These are phyloP conservation scores for Nestor notabilis DNA, from an alignment of 2,113 vertebrate genomes.

Conservation along the genomic window DNA sequence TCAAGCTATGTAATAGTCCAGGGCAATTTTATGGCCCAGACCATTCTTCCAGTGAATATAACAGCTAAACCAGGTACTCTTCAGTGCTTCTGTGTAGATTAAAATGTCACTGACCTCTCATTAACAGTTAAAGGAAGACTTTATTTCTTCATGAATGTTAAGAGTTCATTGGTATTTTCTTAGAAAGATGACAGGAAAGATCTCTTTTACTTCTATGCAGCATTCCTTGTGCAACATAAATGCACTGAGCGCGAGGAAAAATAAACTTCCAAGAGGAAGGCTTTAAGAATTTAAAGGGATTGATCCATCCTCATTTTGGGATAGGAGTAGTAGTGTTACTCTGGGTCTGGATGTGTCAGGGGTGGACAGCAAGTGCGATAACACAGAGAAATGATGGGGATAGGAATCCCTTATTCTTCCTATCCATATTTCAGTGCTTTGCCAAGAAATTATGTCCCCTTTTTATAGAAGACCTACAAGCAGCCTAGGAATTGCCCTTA, in stretches of 20 bases:
- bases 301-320: background rate
- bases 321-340: background rate
- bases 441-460: background rate
- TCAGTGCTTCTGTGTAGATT: background rate
- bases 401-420: background rate
- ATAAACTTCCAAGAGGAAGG: background rate
- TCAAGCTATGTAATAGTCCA: background rate
- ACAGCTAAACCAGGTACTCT: background rate
- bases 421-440: background rate
- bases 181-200: background rate
- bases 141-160: background rate
- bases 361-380: background rate
- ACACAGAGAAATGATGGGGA: fast-evolving
- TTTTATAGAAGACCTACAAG: background rate
- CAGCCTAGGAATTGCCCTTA: background rate
- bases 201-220: background rate
- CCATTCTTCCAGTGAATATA: background rate
- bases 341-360: background rate
- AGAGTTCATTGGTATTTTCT: background rate
- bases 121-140: background rate
- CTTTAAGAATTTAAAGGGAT: background rate
- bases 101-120: background rate
- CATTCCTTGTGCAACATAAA: background rate
- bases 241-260: background rate
- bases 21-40: background rate